Percentiles rank a stretch among this genome's conserved stretches.
Evolutionary conservation across 2,797 vertebrate genomes (phyloP).

Genomic region (Darevskia mixta): DNA sequence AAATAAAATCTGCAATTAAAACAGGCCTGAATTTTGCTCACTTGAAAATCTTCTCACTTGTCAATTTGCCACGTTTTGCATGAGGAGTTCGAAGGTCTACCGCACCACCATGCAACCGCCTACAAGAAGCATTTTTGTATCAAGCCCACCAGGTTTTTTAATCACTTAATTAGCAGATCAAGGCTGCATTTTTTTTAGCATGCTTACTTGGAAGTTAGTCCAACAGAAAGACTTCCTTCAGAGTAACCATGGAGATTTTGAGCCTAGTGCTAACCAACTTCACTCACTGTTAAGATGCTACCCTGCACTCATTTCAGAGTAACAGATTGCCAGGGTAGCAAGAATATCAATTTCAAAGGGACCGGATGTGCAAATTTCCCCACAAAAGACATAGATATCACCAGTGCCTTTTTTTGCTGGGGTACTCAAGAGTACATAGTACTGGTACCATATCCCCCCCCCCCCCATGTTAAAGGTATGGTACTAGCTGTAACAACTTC

Average conservation of each 20-base stretch:
- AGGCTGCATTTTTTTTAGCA: background rate
- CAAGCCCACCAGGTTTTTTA: background rate
- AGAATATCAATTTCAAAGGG: no score
- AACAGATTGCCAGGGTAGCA: background rate
- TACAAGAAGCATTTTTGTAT: no score
- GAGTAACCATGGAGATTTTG: background rate
- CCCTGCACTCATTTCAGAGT: background rate
- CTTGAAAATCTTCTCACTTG: background rate
- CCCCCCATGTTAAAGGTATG: no score
- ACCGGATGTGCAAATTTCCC: no score
- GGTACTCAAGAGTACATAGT: no score
- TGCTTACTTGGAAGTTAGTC: background rate
- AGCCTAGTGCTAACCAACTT: background rate
- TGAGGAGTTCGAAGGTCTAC: background rate
- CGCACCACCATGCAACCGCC: background rate
- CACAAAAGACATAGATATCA: no score
- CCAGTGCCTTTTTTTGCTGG: no score
- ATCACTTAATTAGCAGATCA: background rate
- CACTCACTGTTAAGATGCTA: background rate
- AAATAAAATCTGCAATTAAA: background rate
- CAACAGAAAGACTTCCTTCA: background rate
- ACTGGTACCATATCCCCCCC: no score
- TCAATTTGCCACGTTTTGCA: background rate
- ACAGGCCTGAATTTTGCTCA: background rate
- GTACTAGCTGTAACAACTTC: no score